Percentiles rank a stretch among this genome's conserved stretches.
Evolutionary conservation across 1,140 invertebrate genomes (phyloP).

Genomic region (Drosophila sturtevanti): DNA sequence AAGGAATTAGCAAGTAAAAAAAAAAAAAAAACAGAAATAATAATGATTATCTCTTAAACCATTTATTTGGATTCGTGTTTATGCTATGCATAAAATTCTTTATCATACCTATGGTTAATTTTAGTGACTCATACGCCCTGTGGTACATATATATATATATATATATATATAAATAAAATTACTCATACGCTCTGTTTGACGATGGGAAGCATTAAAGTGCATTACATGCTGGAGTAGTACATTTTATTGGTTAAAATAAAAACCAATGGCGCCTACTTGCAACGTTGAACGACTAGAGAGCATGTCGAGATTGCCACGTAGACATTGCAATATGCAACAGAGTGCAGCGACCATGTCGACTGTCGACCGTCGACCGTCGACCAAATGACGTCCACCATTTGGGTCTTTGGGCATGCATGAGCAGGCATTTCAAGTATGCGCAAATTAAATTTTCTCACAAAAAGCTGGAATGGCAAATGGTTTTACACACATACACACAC

Average conservation of each 20-base stretch:
- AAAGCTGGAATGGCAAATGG: conserved; percentile 11
- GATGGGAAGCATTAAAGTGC: conserved; percentile 25
- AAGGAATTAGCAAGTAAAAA: too few species aligned
- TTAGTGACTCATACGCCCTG: too few species aligned
- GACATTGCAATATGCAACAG: conserved; percentile 53
- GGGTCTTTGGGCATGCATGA: conserved; percentile 28
- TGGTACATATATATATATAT: not conserved
- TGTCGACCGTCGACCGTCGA: not conserved
- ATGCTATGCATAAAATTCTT: too few species aligned
- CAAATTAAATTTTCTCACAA: conserved; percentile 52
- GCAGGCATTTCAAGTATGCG: conserved; percentile 41
- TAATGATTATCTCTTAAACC: too few species aligned
- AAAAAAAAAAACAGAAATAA: too few species aligned
- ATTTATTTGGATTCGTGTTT: too few species aligned
- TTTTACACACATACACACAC: conserved; percentile 1
- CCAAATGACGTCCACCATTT: conserved; percentile 24
- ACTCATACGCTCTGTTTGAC: conserved; percentile 44
- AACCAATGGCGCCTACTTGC: conserved; percentile 30
- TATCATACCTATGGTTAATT: too few species aligned
- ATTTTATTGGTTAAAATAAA: conserved; percentile 55
- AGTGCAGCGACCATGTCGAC: conserved; percentile 32
- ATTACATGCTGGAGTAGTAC: conserved; percentile 30
- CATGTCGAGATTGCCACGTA: conserved; percentile 24
- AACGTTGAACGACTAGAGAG: too few species aligned
- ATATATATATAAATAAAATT: conserved; percentile 17